Evolutionary conservation across 2,797 vertebrate genomes (phyloP), one percentile per base, ranked within the genome.

Genomic region (Melanotaenia nigrans): DNA sequence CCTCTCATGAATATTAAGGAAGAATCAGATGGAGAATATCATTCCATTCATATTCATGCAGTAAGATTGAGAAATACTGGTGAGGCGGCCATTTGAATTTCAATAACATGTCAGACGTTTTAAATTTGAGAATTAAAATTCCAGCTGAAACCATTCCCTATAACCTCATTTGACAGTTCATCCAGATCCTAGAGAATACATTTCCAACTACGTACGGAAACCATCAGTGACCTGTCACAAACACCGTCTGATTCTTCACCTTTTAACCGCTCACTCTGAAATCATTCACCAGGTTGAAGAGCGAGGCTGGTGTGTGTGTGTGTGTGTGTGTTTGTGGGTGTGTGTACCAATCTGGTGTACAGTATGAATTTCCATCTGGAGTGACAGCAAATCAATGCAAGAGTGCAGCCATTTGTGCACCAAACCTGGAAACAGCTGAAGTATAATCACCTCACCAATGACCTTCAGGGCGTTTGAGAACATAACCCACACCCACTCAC

Each of bases 381-480:
- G 72, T 85, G 90, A 92, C 91, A 89, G 87, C 75, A 93, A 93
- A 93, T 93, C 93, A 87, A 93, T 94, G 77, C 61, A 85, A 62
- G 88, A 84, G 82, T 87, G 82, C 89, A 87, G 85, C 81, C 75
- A 73, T 86, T 81, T 88, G 65, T 82, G 71, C 79, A 88, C 79
- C 73, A 79, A 77, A 89, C 70, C 73, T 85, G 78, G 76, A 83
- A 68, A 82, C 77, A 71, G 82, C 83, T 83, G 68, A 84, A 83
- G 75, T 70, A 83, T 90, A 87, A 90, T 90, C 86, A 89, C 87
- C 87, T 82, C 76, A 60, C 47, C 5, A 4, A 60, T 84, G 90
- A 92, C 90, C 91, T 92, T 90, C 81, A 82, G 77, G 68, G 78
- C 58, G 68, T 68, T 0, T 1, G 56, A 71, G 51, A 68, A 57